Base-by-base conservation (phyloP, 1,140 invertebrate genomes). In the Papilio polyxenes region DNA sequence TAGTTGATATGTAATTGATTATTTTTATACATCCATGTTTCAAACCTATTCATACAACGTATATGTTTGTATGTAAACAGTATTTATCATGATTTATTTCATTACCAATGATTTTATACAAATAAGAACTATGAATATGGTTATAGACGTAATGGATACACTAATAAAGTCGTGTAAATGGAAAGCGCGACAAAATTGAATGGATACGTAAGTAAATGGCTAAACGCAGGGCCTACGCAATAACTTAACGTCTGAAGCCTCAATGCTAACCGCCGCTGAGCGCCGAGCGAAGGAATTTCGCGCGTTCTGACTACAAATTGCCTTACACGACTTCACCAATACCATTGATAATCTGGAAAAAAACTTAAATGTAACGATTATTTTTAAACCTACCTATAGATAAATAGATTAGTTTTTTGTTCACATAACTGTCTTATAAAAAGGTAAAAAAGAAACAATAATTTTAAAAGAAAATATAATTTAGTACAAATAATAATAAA, bases 181-280 rank as follows among this genome's bases (percentile, higher is more conserved):
- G 49, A 31, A 20, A 77, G 49, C 23, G 49, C 9, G 75, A 77
- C 75, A 77, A 53, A 51, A 77, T 51, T 77, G 75, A 77, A 77
- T 53, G 44, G 44, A 49, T 49, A 75, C 74, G 40, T 75, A 56
- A 31, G 9, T 51, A 53, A 77, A 77, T 23, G 49, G 75, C 20
- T 77, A 77, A 77, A 53, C 72, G 51, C 72, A 49, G 59, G 76
- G 62, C 76, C 75, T 77, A 72, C 78, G 84, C 80, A 44, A 83
- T 87, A 85, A 81, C 69, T 85, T 82, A 85, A 74, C 83, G 31
- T 49, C 23, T 86, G 87, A 88, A 88, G 85, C 76, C 81, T 88
- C 87, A 88, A 86, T 88, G 87, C 85, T 85, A 88, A 87, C 86
- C 72, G 72, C 69, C 56, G 8, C 78, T 44, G 23, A 59, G 51